Conservation (phyloP, 2,888 invertebrate species). For the Plutella xylostella region DNA sequence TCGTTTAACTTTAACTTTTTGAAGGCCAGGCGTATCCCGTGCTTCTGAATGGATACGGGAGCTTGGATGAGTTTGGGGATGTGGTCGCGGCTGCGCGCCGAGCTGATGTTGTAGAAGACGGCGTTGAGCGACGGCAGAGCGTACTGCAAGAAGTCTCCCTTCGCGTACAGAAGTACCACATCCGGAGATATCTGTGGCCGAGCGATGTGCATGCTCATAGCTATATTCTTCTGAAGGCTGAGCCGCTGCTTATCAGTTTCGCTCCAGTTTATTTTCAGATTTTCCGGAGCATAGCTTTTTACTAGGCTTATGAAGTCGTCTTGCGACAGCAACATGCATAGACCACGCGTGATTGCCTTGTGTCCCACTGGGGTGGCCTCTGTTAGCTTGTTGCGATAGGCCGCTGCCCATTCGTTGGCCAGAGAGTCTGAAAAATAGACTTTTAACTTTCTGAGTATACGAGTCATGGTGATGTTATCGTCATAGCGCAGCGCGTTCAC, state of each 20-base stretch:
- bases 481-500: conserved; percentile 25
- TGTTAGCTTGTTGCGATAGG: conserved; percentile 27
- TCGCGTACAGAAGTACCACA: conserved; percentile 34
- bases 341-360: conserved; percentile 30
- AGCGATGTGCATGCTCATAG: conserved; percentile 44
- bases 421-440: conserved; percentile 39
- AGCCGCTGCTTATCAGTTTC: conserved; percentile 32
- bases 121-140: conserved; percentile 41
- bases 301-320: conserved; percentile 28
- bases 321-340: conserved; percentile 31
- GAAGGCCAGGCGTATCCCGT: conserved; percentile 39
- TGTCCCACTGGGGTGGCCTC: conserved; percentile 25
- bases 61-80: conserved; percentile 32
- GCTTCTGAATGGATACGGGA: conserved; percentile 47
- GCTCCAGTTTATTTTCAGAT: conserved; percentile 38
- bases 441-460: conserved; percentile 34
- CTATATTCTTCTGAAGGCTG: conserved; percentile 35
- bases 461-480: conserved; percentile 26
- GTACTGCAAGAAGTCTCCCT: conserved; percentile 45
- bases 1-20: conserved; percentile 29
- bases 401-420: conserved; percentile 27
- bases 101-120: conserved; percentile 38
- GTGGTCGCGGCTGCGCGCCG: conserved; percentile 23
- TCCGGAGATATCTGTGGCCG: conserved; percentile 41
- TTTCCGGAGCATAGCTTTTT: conserved; percentile 33